A percentile compares a stretch with the other conserved stretches of the same genome.
phyloP scores from a whole-genome alignment of 2,888 invertebrate species.

The Pristionchus entomophagus region DNA sequence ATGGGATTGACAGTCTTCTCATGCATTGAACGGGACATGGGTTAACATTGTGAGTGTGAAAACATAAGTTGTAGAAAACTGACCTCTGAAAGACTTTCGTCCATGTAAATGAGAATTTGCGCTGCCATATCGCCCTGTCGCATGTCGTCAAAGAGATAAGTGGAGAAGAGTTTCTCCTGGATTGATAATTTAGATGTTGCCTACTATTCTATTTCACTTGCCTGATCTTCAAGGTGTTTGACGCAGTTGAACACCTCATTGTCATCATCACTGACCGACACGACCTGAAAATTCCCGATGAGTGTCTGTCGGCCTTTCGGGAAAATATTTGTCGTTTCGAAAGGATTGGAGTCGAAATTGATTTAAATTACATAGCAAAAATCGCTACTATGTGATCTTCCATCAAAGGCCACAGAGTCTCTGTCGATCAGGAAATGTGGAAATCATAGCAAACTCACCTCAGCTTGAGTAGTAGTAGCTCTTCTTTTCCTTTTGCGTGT shows the following conservation, averaged over 20 bases:
- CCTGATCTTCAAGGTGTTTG: slow-evolving; percentile 20
- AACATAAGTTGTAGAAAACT: background rate
- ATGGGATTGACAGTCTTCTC: too few species aligned
- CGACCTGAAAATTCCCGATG: background rate
- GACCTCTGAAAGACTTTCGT: background rate
- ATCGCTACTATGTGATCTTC: too few species aligned
- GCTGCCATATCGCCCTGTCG: background rate
- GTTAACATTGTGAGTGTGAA: background rate
- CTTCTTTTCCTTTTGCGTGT: slow-evolving; percentile 21
- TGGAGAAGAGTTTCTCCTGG: slow-evolving; percentile 23
- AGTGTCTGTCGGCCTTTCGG: too few species aligned
- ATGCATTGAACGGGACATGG: too few species aligned
- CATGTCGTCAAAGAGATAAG: slow-evolving; percentile 28
- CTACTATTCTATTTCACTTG: background rate
- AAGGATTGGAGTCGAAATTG: background rate
- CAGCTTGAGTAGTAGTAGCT: background rate
- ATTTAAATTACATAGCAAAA: too few species aligned
- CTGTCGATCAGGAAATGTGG: too few species aligned
- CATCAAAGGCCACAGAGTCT: too few species aligned
- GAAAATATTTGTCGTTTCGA: background rate
- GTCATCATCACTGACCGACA: background rate
- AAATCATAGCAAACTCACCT: too few species aligned
- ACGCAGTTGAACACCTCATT: slow-evolving; percentile 20
- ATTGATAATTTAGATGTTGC: background rate
- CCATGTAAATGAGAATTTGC: background rate